These are phyloP conservation scores for Hemiscyllium ocellatum DNA, from an alignment of 2,113 vertebrate species.

Conservation along the genomic window DNA sequence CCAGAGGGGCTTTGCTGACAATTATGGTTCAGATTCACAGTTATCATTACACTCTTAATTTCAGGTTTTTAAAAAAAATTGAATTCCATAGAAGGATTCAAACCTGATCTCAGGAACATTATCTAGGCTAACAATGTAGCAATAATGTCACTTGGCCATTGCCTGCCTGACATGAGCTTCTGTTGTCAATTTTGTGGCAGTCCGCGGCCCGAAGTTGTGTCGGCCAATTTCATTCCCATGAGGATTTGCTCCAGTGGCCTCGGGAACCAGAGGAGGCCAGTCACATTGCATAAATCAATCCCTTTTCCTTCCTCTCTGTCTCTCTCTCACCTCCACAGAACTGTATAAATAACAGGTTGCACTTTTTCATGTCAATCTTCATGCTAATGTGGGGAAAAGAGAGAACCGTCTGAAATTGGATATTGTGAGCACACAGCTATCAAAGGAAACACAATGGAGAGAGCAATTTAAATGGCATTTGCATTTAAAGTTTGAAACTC, in stretches of 20 bases:
- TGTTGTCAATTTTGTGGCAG: neutral
- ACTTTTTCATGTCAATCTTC: neutral
- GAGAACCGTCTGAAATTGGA: neutral
- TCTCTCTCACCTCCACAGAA: neutral
- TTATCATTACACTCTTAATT: no score
- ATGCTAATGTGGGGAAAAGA: neutral
- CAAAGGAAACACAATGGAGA: neutral
- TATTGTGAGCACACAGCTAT: neutral
- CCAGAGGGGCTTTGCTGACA: no score
- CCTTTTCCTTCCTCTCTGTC: neutral
- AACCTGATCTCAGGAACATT: no score
- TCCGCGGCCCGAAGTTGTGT: neutral
- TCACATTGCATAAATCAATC: neutral
- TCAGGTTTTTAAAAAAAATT: no score
- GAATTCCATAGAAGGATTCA: no score
- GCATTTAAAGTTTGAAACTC: neutral
- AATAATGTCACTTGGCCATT: no score
- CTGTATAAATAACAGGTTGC: neutral
- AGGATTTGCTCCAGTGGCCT: neutral
- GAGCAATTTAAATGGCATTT: slow-evolving; percentile 5
- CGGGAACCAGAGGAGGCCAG: neutral
- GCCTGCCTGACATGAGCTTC: neutral
- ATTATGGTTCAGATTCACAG: no score
- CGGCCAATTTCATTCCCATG: neutral
- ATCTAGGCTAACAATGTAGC: no score